Conservation (phyloP, 2,113 vertebrate genomes). For the Hippocampus abdominalis region DNA sequence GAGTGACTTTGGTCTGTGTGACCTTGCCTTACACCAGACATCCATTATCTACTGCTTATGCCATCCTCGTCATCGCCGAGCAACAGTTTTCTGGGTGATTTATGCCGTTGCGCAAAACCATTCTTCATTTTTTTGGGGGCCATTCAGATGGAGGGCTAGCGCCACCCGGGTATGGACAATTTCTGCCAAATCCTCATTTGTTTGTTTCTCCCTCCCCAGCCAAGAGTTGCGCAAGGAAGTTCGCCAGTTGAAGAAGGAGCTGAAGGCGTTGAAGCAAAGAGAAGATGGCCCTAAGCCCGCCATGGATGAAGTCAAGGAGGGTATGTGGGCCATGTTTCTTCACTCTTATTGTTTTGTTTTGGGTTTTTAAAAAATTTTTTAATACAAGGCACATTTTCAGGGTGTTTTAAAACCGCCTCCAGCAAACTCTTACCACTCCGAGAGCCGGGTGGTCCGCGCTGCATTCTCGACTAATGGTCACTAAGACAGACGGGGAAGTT, state of each 20-base stretch:
- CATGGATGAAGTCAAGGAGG: conserved; percentile 71
- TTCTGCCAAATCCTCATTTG: background rate
- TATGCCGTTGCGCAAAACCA: background rate
- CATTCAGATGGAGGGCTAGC: background rate
- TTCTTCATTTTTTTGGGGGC: background rate
- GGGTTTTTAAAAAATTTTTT: background rate
- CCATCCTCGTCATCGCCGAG: background rate
- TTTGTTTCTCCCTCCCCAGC: conserved; percentile 68
- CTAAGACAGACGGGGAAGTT: conserved; percentile 44
- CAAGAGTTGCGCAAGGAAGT: conserved; percentile 91
- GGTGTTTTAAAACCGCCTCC: conserved; percentile 3
- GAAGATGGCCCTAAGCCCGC: conserved; percentile 70
- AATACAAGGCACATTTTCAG: conserved; percentile 8
- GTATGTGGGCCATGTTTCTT: conserved; percentile 60
- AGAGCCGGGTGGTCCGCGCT: conserved; percentile 43
- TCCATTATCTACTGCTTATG: background rate
- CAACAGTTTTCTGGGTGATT: background rate
- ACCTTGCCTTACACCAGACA: no score
- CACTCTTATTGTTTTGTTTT: conserved; percentile 8
- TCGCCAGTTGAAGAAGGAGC: conserved; percentile 88
- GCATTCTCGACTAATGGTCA: conserved; percentile 57
- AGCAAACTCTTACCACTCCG: conserved; percentile 27
- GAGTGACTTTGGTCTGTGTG: no score
- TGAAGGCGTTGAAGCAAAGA: conserved; percentile 88
- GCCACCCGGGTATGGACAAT: background rate